phyloP scores from a whole-genome alignment of 2,113 vertebrate species.

The Gymnorhina tibicen region DNA sequence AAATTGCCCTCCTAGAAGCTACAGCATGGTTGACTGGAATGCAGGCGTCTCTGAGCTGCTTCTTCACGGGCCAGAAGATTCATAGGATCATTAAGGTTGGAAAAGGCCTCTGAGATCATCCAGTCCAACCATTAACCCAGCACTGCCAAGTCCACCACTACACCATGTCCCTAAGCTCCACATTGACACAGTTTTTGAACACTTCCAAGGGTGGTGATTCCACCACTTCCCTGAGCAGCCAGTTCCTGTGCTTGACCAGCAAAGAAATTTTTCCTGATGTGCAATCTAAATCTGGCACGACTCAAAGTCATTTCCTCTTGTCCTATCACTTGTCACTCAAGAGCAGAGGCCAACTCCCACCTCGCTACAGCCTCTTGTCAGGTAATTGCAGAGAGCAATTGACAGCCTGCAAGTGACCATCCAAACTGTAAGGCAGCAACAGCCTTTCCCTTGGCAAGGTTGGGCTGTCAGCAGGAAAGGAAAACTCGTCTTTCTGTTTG shows the following conservation, averaged over 20 bases:
- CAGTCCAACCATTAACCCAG: not conserved
- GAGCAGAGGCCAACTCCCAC: too few relatives aligned
- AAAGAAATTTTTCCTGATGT: not conserved
- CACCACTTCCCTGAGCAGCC: not conserved
- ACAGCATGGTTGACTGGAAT: not conserved
- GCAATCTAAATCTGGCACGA: rapidly evolving
- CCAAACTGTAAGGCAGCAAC: not conserved
- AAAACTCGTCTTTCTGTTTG: not conserved
- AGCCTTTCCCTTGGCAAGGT: not conserved
- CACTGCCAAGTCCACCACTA: not conserved
- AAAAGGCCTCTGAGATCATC: not conserved
- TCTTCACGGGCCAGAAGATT: rapidly evolving
- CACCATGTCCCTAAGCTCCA: not conserved
- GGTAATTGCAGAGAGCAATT: too few relatives aligned
- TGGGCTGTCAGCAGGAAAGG: not conserved
- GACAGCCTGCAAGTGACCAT: rapidly evolving
- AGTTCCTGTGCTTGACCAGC: not conserved
- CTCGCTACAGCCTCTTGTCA: not conserved
- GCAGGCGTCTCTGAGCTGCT: not conserved
- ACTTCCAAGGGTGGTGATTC: not conserved
- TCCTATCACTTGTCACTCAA: rapidly evolving
- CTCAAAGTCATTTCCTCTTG: not conserved
- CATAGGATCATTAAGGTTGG: not conserved
- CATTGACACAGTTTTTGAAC: rapidly evolving
- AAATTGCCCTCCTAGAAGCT: not conserved